phyloP scores from a whole-genome alignment of 2,113 vertebrate species.

The Monopterus albus region DNA sequence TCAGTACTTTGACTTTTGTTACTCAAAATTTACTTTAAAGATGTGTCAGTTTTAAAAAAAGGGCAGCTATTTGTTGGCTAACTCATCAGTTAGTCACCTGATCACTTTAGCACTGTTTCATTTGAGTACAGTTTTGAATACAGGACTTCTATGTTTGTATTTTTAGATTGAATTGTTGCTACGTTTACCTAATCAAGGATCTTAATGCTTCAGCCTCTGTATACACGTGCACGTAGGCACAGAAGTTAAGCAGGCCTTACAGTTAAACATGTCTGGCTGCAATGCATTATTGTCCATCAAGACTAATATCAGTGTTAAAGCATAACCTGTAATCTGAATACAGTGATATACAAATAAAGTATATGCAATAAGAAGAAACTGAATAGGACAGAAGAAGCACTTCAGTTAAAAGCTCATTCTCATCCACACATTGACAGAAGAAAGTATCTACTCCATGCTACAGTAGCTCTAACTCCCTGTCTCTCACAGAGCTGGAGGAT shows the following conservation, averaged over 20 bases:
- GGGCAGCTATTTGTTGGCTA: not conserved
- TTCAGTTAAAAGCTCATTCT: constrained; percentile 16
- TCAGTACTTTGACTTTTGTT: too few species aligned
- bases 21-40: too few species aligned
- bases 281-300: too few species aligned
- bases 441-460: not conserved
- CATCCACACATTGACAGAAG: not conserved
- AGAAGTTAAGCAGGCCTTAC: too few species aligned
- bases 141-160: too few species aligned
- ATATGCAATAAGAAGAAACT: not conserved
- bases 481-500: constrained; percentile 33
- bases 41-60: too few species aligned
- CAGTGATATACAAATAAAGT: too few species aligned
- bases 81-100: too few species aligned
- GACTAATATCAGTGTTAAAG: too few species aligned
- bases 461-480: not conserved
- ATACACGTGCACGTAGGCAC: not conserved
- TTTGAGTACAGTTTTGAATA: not conserved
- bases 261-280: too few species aligned
- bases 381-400: not conserved
- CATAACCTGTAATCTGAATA: too few species aligned
- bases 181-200: not conserved
- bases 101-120: not conserved
- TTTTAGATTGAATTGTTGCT: not conserved
- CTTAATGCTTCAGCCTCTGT: too few species aligned